Evolutionary conservation across 2,797 vertebrate species (phyloP), one percentile per base, ranked within the genome.

Genomic region (Threskiornis aethiopicus): DNA sequence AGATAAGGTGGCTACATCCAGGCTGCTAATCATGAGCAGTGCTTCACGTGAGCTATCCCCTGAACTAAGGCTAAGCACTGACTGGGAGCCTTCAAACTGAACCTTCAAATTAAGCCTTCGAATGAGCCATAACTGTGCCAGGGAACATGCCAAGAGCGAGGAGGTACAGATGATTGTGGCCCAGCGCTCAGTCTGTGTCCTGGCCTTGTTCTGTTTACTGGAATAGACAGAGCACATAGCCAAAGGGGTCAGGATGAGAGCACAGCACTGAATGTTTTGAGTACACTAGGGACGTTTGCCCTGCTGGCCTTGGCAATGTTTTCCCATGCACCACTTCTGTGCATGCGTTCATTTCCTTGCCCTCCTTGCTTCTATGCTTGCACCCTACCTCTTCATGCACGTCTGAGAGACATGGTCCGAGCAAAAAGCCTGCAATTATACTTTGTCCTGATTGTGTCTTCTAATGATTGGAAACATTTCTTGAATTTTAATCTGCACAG

Each of bases 161-260:
- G 69, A 83, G 84, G 64, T 29, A 18, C n/a, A n/a, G 62, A 65
- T 46, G 71, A 77, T 1, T 10, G 76, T 55, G 64, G 67, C 79
- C 84, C 81, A 78, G 82, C 11, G 7, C 87, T 85, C 75, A 17
- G 71, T 9, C 84, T 92, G 94, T n/a, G 64, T 92, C 75, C 89
- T 85, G 89, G 76, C 80, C 76, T 78, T 24, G 15, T 18, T 81
- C 26, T 86, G 62, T 69, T 91, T 92, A 84, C 93, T 87, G 91
- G 89, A 94, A 95, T 26, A 94, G 82, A 54, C 75, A 75, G 89
- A 96, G 59, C 76, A 55, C 2, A 1, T 52, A 64, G 93, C 89
- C 91, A 95, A 59, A n/a, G 62, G 54, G 89, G 90, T 96, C 93
- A 93, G 84, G 75, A 95, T 80, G 86, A 65, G 90, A 94, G 90